A percentile compares a stretch with the other conserved stretches of the same genome.
Evolutionary conservation across 2,797 vertebrate species (phyloP).

Genomic region (Pelochelys cantorii): DNA sequence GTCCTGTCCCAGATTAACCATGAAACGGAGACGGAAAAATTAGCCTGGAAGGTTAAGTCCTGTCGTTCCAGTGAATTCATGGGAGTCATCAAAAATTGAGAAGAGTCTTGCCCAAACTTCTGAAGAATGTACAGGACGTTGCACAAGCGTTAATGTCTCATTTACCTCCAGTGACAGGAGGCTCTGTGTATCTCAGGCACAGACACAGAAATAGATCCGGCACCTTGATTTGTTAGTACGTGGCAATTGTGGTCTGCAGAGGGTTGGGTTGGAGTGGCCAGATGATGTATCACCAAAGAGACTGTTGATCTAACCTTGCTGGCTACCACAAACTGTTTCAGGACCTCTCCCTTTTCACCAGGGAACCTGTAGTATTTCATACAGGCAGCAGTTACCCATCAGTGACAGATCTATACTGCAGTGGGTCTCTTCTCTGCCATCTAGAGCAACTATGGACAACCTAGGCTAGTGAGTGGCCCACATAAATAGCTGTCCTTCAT

Average conservation of each 20-base stretch:
- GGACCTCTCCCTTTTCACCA: background rate
- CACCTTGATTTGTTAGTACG: rapidly evolving
- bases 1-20: background rate
- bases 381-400: background rate
- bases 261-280: constrained; percentile 22
- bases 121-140: background rate
- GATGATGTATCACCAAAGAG: constrained; percentile 18
- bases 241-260: constrained; percentile 25
- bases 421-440: background rate
- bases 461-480: too few relatives aligned
- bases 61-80: background rate
- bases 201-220: constrained; percentile 39
- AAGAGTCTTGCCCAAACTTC: background rate
- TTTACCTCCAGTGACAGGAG: background rate
- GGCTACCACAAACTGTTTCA: constrained; percentile 17
- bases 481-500: too few relatives aligned
- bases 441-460: too few relatives aligned
- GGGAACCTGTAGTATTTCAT: background rate
- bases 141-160: constrained; percentile 15
- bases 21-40: background rate
- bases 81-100: constrained; percentile 2
- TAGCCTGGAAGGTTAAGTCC: background rate
- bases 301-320: constrained; percentile 24
- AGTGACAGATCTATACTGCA: background rate
- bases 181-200: background rate